Base-by-base conservation (phyloP, 2,888 invertebrate genomes). In the Eristalis tenax region DNA sequence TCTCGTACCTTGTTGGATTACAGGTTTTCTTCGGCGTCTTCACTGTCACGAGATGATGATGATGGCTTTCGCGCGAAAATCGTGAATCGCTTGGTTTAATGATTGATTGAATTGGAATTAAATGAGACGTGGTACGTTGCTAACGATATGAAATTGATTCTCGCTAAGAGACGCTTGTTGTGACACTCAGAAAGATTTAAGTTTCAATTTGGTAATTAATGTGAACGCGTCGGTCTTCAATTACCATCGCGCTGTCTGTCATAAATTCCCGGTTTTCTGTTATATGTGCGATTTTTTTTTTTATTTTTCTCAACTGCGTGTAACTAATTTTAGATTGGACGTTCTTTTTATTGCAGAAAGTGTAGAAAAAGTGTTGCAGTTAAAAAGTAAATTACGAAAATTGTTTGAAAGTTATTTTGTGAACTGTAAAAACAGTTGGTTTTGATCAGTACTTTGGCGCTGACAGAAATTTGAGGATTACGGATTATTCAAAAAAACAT, bases 1-100 rank as follows among this genome's bases (percentile, higher is more conserved):
- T 32, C 59, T 28, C 26, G 75, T 66, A 61, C 63, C 61, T 61
- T n/a, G 43, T 57, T 43, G 69, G 15, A 80, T 50, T 71, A 73
- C 87, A 76, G 83, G 83, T 87, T 83, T 87, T 75, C 40, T 26
- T 64, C 23, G 74, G 23, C 23, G 59, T 4, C 26, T 59, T 59
- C 59, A 28, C 56, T 26, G 50, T 70, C 68, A 28, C 38, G 59
- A 77, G n/a, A 28, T 56, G 32, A 32, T 32, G 40, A 71, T 50
- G 50, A 50, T 50, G 65, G 38, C 56, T 63, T 68, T 77, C 22
- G 75, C 35, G 43, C 43, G 32, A 77, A 80, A 66, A 43, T 13
- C 4, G 18, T 23, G n/a, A 64, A 66, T 64, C 28, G 68, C 18
- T 32, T 28, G 50, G 4, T 22, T 69, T 38, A 32, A 56, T 61